phyloP scores from a whole-genome alignment of 2,113 vertebrate genomes.

The Tragelaphus imberbis region DNA sequence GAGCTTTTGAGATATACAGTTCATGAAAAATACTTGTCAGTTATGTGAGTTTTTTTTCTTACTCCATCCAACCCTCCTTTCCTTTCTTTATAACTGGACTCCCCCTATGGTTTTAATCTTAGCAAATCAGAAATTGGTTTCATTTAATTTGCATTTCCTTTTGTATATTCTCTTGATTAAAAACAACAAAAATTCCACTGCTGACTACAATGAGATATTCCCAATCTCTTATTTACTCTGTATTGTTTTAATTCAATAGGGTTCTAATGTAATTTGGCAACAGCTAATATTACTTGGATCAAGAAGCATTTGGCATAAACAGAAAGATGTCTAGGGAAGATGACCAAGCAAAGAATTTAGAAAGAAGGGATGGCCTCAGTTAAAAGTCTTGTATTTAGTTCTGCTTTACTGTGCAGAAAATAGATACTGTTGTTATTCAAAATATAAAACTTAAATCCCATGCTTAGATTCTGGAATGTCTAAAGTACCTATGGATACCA shows the following conservation, averaged over 20 bases:
- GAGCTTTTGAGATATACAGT: background rate
- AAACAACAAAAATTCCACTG: background rate
- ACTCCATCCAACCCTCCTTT: background rate
- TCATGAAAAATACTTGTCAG: background rate
- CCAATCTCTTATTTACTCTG: background rate
- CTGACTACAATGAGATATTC: background rate
- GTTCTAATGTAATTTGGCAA: background rate
- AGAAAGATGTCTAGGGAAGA: background rate
- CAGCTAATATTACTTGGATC: constrained; percentile 48
- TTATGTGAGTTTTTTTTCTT: background rate
- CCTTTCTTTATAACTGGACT: background rate
- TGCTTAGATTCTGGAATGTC: background rate
- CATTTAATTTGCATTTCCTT: constrained; percentile 17
- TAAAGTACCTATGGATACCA: constrained; percentile 4
- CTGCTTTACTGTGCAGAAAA: constrained; percentile 26
- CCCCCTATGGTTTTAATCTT: background rate
- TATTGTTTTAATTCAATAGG: background rate
- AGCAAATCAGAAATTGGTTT: background rate
- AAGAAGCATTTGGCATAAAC: background rate
- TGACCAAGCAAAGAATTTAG: background rate
- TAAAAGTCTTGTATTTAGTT: background rate
- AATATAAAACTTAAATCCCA: constrained; percentile 17
- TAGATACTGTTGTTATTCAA: background rate
- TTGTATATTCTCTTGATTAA: constrained; percentile 14
- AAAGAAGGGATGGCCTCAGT: background rate